phyloP scores from a whole-genome alignment of 2,113 vertebrate genomes.

The Apodemus speciosus region DNA sequence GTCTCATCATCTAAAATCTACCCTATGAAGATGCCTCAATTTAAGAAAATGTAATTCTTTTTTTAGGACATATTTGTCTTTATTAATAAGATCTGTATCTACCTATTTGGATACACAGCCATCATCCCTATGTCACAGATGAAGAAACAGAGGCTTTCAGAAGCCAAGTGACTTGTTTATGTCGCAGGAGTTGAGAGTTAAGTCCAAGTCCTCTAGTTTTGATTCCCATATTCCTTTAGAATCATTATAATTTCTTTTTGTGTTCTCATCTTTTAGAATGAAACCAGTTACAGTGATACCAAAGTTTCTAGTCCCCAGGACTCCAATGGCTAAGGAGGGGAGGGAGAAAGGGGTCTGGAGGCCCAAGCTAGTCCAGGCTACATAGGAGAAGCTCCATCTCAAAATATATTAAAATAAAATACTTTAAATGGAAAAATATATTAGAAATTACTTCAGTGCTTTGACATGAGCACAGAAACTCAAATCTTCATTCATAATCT shows the following conservation, averaged over 20 bases:
- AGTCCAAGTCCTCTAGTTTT: not conserved
- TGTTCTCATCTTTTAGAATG: not conserved
- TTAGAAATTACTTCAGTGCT: not conserved
- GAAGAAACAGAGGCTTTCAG: not conserved
- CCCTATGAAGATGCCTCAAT: not conserved
- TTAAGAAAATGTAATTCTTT: slow-evolving; percentile 1
- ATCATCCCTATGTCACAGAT: not conserved
- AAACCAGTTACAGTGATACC: not conserved
- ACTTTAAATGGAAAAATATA: not conserved
- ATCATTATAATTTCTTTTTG: not conserved
- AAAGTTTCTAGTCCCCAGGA: not conserved
- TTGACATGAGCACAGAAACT: slow-evolving; percentile 14
- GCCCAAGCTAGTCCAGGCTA: not conserved
- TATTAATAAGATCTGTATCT: not conserved
- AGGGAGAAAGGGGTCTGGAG: not conserved
- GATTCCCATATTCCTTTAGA: not conserved
- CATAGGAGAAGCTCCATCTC: not conserved
- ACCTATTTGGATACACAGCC: not conserved
- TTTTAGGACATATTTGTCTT: not conserved
- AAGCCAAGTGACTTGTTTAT: not conserved
- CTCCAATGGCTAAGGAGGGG: not conserved
- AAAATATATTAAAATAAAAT: not conserved
- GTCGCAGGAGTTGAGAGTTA: not conserved
- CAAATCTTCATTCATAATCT: slow-evolving; percentile 13
- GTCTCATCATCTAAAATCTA: not conserved